A percentile compares a stretch with the other conserved stretches of the same genome.
Conservation (phyloP, 2,888 invertebrate species). For the Epirrita christyi region DNA sequence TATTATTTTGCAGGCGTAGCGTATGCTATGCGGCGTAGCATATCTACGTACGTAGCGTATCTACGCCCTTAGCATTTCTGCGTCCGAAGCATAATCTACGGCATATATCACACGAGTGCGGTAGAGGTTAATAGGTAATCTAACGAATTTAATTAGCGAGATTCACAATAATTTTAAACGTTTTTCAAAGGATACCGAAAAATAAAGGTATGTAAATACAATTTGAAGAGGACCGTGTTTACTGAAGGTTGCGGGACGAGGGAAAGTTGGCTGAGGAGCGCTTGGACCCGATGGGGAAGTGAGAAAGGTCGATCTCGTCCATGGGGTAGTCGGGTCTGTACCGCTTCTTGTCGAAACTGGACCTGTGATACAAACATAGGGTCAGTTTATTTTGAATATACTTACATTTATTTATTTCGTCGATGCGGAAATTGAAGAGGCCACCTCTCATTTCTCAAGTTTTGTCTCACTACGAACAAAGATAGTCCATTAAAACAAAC, state of each 20-base stretch:
- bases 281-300: constrained; percentile 75
- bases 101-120: background rate
- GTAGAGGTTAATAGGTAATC: constrained; percentile 13
- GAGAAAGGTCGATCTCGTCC: constrained; percentile 78
- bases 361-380: constrained; percentile 41
- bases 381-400: background rate
- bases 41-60: constrained; percentile 14
- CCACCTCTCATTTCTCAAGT: background rate
- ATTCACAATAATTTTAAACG: constrained; percentile 22
- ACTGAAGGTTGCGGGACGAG: constrained; percentile 31
- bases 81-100: background rate
- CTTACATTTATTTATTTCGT: background rate
- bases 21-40: constrained; percentile 6
- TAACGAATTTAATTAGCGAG: constrained; percentile 19
- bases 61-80: constrained; percentile 9
- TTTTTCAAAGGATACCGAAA: constrained; percentile 16
- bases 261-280: constrained; percentile 46
- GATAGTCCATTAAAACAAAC: background rate
- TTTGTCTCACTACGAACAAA: background rate
- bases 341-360: constrained; percentile 65
- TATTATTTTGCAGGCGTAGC: background rate
- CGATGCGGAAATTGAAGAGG: no score
- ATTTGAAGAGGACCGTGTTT: constrained; percentile 23
- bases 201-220: constrained; percentile 17
- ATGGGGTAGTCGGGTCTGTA: constrained; percentile 73